Evolutionary conservation across 2,113 vertebrate genomes (phyloP), one percentile per base, ranked within the genome.

Genomic region (Corythaeola cristata): DNA sequence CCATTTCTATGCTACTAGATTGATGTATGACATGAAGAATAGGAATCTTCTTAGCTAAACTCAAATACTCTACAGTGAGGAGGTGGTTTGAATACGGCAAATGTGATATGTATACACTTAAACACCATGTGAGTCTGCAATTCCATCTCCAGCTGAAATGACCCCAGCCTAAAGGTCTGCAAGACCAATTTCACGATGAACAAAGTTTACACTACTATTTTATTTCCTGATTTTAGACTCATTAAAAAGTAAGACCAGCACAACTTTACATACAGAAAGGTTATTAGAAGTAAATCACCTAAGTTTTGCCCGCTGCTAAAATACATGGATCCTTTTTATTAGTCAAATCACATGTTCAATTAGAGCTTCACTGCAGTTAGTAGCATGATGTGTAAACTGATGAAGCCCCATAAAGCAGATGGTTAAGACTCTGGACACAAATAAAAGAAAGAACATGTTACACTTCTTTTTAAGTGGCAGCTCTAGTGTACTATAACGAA

Each of bases 381-480:
- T n/a, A 73, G 56, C 73, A 26, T 39, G 79, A 71, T 68, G 73
- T 35, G 64, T 67, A 64, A 92, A 92, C 47, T 64, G 68, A 84
- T 90, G 85, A 68, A 84, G 68, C 9, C 82, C n/a, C 47, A 44
- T 86, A 90, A 93, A 94, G 69, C 90, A 92, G 76, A 86, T 89
- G 90, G 76, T 89, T 77, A 64, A 86, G 88, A 9, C 49, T 90
- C 73, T 59, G 86, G 88, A 87, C 92, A 93, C 80, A 92, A 90
- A 93, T 92, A 94, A 92, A 19, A 78, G 67, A 55, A 74, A 71
- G 72, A 44, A 50, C 32, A 72, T 12, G 52, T 73, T 87, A 33
- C 53, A 37, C 62, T 85, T 81, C 66, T 72, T 90, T 93, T 89
- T 73, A 96, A 96, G 94, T 85, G 91, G 83, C 89, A 82, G 73